Conservation (phyloP, 1,140 invertebrate species). For the Drosophila ogumai region DNA sequence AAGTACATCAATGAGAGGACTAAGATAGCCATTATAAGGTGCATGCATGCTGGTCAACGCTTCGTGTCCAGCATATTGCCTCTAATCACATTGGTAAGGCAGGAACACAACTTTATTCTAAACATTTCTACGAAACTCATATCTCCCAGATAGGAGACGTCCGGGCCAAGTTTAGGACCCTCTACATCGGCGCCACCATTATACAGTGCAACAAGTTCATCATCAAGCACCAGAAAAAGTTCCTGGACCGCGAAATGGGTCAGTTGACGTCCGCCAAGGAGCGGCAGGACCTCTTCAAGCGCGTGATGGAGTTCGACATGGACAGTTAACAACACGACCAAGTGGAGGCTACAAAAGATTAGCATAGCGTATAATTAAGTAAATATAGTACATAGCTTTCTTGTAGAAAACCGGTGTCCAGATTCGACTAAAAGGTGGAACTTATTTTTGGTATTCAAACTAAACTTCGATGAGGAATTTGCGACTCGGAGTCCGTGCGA, state of each 20-base stretch:
- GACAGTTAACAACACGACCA: slow-evolving; percentile 51
- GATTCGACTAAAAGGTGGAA: slow-evolving; percentile 54
- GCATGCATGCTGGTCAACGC: slow-evolving; percentile 90
- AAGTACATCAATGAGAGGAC: slow-evolving; percentile 92
- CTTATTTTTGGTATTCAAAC: slow-evolving; percentile 56
- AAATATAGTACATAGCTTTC: slow-evolving; percentile 53
- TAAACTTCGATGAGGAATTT: slow-evolving; percentile 82
- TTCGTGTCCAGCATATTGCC: slow-evolving; percentile 89
- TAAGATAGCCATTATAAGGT: slow-evolving; percentile 89
- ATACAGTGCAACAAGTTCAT: slow-evolving; percentile 92
- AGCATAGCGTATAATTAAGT: slow-evolving; percentile 52
- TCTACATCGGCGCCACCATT: slow-evolving; percentile 91
- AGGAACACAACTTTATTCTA: neutral
- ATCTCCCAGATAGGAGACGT: slow-evolving; percentile 86
- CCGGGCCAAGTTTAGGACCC: slow-evolving; percentile 87
- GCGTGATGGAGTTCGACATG: slow-evolving; percentile 86
- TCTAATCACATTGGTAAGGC: slow-evolving; percentile 86
- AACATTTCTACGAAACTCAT: neutral
- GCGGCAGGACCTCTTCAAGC: slow-evolving; percentile 85
- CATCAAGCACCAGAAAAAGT: slow-evolving; percentile 87
- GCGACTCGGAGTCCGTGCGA: slow-evolving; percentile 62
- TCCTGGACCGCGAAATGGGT: slow-evolving; percentile 72
- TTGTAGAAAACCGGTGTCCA: slow-evolving; percentile 46
- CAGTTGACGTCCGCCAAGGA: slow-evolving; percentile 85
- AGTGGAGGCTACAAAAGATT: slow-evolving; percentile 9